Percentiles rank a stretch among this genome's conserved stretches.
Conservation (phyloP, 2,113 vertebrate genomes). For the Rissa tridactyla region DNA sequence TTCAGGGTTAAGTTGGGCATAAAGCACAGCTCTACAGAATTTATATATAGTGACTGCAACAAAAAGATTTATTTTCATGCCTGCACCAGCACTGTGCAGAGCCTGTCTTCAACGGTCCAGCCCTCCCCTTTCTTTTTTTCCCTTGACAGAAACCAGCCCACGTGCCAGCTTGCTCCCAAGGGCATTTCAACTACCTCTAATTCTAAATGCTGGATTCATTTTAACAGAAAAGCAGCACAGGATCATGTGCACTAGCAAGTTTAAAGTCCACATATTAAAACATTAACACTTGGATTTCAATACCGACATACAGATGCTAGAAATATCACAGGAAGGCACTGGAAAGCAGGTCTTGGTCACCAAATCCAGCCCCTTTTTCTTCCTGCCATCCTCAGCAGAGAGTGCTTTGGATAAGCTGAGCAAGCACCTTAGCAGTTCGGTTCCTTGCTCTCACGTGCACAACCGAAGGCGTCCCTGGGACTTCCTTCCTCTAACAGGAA, state of each 20-base stretch:
- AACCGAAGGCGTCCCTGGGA: background rate
- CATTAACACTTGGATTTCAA: background rate
- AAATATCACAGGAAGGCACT: background rate
- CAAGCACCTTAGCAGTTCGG: background rate
- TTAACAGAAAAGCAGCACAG: background rate
- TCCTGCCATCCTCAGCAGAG: background rate
- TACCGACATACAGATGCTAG: accelerated
- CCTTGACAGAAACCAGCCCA: background rate
- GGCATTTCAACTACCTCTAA: background rate
- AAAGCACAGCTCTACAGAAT: background rate
- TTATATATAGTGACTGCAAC: background rate
- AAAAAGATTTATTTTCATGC: background rate
- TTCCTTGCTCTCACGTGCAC: background rate
- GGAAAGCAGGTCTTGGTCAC: background rate
- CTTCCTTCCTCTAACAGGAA: background rate
- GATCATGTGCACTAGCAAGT: background rate
- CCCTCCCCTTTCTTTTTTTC: background rate
- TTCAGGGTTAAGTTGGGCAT: background rate
- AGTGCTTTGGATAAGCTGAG: background rate
- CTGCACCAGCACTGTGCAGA: background rate
- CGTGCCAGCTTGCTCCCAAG: background rate
- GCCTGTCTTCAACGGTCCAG: background rate
- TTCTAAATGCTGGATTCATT: background rate
- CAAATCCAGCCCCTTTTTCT: background rate
- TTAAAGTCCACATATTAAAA: background rate